Evolutionary conservation across 2,888 invertebrate species (phyloP).

Genomic region (Lithosia quadra): DNA sequence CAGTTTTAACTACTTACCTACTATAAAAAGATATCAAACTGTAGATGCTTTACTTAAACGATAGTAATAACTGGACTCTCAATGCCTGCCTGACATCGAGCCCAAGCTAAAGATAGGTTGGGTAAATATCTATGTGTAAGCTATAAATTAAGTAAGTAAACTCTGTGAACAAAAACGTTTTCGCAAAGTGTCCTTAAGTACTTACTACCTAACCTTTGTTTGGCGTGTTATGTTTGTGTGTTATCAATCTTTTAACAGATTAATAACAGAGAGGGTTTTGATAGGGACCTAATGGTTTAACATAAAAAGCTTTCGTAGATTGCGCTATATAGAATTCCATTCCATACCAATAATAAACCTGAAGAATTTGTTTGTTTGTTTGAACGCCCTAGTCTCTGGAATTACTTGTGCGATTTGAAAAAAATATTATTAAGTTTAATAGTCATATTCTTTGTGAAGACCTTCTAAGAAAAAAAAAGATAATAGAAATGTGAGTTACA

Average conservation of each 20-base stretch:
- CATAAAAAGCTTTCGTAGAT: not conserved
- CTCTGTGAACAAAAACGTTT: not conserved
- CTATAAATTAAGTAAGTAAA: not conserved
- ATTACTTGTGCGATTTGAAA: not conserved
- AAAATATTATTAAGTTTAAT: not conserved
- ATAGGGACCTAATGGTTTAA: not conserved
- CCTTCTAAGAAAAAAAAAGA: too few species aligned
- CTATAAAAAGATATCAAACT: too few species aligned
- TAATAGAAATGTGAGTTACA: too few species aligned
- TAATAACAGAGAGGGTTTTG: not conserved
- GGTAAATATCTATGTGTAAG: not conserved
- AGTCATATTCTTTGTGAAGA: too few species aligned
- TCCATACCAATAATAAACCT: not conserved
- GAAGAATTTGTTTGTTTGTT: not conserved
- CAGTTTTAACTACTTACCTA: too few species aligned
- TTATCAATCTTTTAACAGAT: conserved; percentile 2
- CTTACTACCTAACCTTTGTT: not conserved
- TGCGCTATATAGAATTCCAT: not conserved
- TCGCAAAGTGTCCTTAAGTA: not conserved
- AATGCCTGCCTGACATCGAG: too few species aligned
- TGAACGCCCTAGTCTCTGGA: not conserved
- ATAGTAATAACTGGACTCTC: too few species aligned
- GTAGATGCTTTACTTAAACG: too few species aligned
- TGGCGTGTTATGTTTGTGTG: not conserved
- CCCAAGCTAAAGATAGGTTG: too few species aligned